Percentiles rank a stretch among this genome's conserved stretches.
These are phyloP conservation scores for Rhopalosiphum padi DNA, from an alignment of 1,140 invertebrate genomes.

Conservation along the genomic window DNA sequence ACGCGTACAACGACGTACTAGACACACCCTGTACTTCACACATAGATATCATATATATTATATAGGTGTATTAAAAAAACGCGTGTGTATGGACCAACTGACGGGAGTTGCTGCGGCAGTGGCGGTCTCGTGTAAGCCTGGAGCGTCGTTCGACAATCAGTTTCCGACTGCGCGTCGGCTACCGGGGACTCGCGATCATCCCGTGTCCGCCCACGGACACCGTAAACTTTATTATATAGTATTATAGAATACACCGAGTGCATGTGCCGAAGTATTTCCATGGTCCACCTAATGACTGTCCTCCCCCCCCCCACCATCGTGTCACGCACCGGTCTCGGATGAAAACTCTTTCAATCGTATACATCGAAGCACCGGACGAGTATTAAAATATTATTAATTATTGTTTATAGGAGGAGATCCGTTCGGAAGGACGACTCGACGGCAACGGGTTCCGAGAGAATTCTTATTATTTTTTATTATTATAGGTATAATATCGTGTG, in stretches of 20 bases:
- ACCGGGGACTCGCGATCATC: neutral
- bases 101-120: neutral
- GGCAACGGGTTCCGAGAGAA: neutral
- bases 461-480: neutral
- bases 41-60: neutral
- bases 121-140: neutral
- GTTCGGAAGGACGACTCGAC: neutral
- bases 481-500: neutral
- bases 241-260: neutral
- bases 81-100: neutral
- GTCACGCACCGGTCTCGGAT: too few relatives aligned
- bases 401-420: neutral
- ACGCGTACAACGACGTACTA: neutral
- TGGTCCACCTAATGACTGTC: neutral
- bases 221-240: neutral
- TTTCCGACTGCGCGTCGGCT: neutral
- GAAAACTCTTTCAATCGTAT: neutral
- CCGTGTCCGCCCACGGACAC: neutral
- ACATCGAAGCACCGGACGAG: neutral
- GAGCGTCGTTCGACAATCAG: neutral
- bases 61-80: neutral
- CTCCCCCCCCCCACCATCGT: neutral
- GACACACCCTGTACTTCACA: too few relatives aligned
- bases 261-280: neutral
- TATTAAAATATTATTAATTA: neutral